Evolutionary conservation across 2,113 vertebrate species (phyloP).

Genomic region (Oryzias woworae): DNA sequence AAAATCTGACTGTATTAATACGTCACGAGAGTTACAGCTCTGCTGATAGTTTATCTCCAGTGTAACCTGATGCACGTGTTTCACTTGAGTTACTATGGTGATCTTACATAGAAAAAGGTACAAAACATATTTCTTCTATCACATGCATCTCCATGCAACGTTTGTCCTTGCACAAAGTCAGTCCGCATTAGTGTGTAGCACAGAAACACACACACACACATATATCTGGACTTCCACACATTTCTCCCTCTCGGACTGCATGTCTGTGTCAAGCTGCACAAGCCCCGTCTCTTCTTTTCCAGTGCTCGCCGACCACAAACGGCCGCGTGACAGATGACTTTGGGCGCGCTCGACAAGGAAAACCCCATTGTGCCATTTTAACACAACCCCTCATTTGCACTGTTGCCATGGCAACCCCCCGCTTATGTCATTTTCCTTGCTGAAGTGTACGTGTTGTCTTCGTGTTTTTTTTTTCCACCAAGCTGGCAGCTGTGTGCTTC

Average conservation of each 20-base stretch:
- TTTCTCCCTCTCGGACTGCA: too few species aligned
- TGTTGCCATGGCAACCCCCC: conserved; percentile 56
- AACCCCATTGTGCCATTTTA: conserved; percentile 2
- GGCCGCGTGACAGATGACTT: conserved; percentile 26
- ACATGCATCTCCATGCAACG: neutral
- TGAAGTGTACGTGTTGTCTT: conserved; percentile 28
- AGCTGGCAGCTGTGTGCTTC: conserved; percentile 25
- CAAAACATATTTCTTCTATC: neutral
- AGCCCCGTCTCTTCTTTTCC: neutral
- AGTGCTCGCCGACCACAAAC: neutral
- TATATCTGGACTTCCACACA: too few species aligned
- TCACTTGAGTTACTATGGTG: neutral
- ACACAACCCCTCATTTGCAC: conserved; percentile 11
- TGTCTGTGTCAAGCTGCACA: neutral
- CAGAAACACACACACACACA: neutral
- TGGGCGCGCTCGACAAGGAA: conserved; percentile 12
- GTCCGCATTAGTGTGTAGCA: neutral
- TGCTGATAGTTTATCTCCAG: too few species aligned
- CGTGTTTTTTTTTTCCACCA: conserved; percentile 10
- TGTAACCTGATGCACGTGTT: neutral
- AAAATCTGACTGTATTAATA: too few species aligned
- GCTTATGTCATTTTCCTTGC: conserved; percentile 24
- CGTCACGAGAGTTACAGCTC: too few species aligned
- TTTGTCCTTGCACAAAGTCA: neutral
- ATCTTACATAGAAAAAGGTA: neutral